Evolutionary conservation across 2,113 vertebrate species (phyloP).

Genomic region (Vicugna pacos): DNA sequence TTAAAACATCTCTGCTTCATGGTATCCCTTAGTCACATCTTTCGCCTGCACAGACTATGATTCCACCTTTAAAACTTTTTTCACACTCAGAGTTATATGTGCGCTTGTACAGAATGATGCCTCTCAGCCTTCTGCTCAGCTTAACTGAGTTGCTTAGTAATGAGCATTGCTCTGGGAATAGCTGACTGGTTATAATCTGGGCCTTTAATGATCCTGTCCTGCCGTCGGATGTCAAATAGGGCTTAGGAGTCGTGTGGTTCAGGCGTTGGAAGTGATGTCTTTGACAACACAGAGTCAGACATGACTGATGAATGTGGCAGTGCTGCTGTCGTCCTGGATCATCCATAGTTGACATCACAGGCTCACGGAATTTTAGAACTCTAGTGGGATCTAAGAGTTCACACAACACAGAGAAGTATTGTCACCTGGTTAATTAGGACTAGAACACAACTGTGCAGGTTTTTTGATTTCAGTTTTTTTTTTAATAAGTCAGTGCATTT

Average conservation of each 20-base stretch:
- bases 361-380: background rate
- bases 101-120: background rate
- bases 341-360: background rate
- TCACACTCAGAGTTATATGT: background rate
- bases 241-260: background rate
- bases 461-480: background rate
- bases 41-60: background rate
- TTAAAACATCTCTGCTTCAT: background rate
- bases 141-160: background rate
- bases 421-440: background rate
- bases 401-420: background rate
- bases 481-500: background rate
- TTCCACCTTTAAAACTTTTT: background rate
- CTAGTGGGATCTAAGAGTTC: background rate
- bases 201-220: background rate
- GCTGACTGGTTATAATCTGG: background rate
- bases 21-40: background rate
- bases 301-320: rapidly evolving
- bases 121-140: background rate
- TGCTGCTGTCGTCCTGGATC: background rate
- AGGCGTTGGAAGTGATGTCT: background rate
- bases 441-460: background rate
- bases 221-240: background rate
- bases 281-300: background rate
- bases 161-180: background rate